Base-by-base conservation (phyloP, 2,888 invertebrate genomes). In the Xylota segnis region DNA sequence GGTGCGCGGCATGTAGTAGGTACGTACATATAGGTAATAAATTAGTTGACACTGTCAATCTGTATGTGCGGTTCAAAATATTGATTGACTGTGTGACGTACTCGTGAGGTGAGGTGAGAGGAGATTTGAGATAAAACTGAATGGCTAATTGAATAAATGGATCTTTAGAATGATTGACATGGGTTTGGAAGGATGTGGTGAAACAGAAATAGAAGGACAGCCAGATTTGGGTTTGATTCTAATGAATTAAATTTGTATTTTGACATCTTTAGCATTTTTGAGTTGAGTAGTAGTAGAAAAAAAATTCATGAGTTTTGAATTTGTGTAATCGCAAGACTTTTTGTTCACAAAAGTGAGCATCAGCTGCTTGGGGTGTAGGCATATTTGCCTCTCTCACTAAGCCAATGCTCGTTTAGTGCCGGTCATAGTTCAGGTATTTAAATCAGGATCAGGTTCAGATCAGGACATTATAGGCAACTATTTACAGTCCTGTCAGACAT, bases 21-120 rank as follows among this genome's bases (percentile, higher is more conserved):
- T n/a, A n/a, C n/a, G n/a, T n/a, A n/a, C n/a, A n/a, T n/a, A n/a
- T n/a, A 9, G 27, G 52, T 45, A 56, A 58, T 45, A 70, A 56
- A 58, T 58, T 56, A 34, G 56, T 70, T 70, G 56, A 58, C 79
- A 32, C 29, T 74, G 59, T 66, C 40, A 66, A 40, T 74, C 52
- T 43, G 37, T 52, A 63, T 43, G 10, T 52, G 5, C 16, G 43
- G n/a, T 43, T 52, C n/a, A 27, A 5, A 14, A 43, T 43, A 43
- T 43, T 43, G 43, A 43, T 43, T 14, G 43, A 43, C 43, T 43
- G 47, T 37, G 34, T 0, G 23, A n/a, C 2, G 63, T 50, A 34
- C 14, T n/a, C n/a, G n/a, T n/a, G n/a, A n/a, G n/a, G n/a, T n/a
- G 14, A 27, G 61, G 37, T 34, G 40, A 12, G 14, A 43, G 14